A percentile compares a stretch with the other conserved stretches of the same genome.
Evolutionary conservation across 1,140 invertebrate genomes (phyloP).

Genomic region (Drosophila gunungcola): DNA sequence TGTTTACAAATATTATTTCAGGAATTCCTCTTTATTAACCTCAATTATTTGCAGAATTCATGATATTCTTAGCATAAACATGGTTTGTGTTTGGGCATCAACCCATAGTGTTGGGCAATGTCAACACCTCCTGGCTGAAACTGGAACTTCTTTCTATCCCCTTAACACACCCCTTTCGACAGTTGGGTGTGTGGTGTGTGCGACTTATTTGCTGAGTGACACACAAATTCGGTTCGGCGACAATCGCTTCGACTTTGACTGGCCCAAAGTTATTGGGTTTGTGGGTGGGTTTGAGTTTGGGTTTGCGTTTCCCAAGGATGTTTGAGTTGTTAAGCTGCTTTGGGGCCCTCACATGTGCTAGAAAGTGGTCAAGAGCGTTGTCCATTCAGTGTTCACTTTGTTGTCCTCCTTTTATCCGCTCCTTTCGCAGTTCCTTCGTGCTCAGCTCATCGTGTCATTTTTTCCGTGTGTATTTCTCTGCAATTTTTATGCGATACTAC

Average conservation of each 20-base stretch:
- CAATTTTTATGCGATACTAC: constrained; percentile 71
- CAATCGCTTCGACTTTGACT: constrained; percentile 40
- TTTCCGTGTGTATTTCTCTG: constrained; percentile 42
- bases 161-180: not conserved
- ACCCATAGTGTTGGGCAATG: constrained; percentile 38
- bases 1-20: too few species aligned
- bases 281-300: not conserved
- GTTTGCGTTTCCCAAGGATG: constrained; percentile 46
- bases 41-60: too few species aligned
- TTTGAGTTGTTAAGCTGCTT: constrained; percentile 77
- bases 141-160: not conserved
- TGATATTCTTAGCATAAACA: too few species aligned
- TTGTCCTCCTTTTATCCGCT: constrained; percentile 20
- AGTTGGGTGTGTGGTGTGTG: constrained; percentile 12
- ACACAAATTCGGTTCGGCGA: constrained; percentile 72
- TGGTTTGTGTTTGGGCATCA: constrained; percentile 1
- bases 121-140: constrained; percentile 16
- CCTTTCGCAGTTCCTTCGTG: constrained; percentile 12
- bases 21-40: too few species aligned
- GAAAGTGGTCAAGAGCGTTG: constrained; percentile 64
- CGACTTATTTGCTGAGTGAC: constrained; percentile 68
- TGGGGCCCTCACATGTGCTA: constrained; percentile 34
- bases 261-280: constrained; percentile 55
- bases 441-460: constrained; percentile 27
- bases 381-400: constrained; percentile 51